Conservation (phyloP, 2,797 vertebrate genomes). For the Sebastes trivittatus region DNA sequence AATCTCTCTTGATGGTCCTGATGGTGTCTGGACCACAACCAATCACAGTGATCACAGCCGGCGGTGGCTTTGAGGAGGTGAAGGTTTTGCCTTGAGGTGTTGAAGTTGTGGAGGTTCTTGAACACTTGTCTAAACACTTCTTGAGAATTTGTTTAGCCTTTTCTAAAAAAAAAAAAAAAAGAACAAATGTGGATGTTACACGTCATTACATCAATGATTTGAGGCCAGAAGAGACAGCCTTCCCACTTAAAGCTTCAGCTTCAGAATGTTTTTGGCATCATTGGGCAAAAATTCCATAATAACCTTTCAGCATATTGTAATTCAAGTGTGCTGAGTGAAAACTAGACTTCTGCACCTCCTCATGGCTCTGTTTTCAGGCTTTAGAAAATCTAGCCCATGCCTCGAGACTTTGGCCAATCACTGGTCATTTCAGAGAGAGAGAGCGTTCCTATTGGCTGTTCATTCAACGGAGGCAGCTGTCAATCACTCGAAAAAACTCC, state of each 20-base stretch:
- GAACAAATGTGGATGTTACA: too few relatives aligned
- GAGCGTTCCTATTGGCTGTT: too few relatives aligned
- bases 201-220: neutral
- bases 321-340: too few relatives aligned
- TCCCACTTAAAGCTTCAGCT: too few relatives aligned
- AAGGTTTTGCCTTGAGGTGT: neutral
- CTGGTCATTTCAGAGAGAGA: too few relatives aligned
- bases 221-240: neutral
- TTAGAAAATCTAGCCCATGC: too few relatives aligned
- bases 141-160: slow-evolving; percentile 34
- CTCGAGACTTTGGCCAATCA: too few relatives aligned
- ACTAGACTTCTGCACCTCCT: accelerated
- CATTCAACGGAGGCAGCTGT: too few relatives aligned
- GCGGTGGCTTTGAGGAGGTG: slow-evolving; percentile 21
- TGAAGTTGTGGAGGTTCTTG: neutral
- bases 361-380: too few relatives aligned
- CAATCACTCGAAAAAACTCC: too few relatives aligned
- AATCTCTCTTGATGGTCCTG: slow-evolving; percentile 17
- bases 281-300: neutral
- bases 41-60: slow-evolving; percentile 50
- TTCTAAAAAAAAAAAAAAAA: slow-evolving; percentile 36
- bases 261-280: neutral
- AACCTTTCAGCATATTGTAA: too few relatives aligned
- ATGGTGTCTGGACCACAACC: slow-evolving; percentile 1
- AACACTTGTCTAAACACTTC: neutral